Base-by-base conservation (phyloP, 2,888 invertebrate genomes). In the Coelogynopora nodosa region DNA sequence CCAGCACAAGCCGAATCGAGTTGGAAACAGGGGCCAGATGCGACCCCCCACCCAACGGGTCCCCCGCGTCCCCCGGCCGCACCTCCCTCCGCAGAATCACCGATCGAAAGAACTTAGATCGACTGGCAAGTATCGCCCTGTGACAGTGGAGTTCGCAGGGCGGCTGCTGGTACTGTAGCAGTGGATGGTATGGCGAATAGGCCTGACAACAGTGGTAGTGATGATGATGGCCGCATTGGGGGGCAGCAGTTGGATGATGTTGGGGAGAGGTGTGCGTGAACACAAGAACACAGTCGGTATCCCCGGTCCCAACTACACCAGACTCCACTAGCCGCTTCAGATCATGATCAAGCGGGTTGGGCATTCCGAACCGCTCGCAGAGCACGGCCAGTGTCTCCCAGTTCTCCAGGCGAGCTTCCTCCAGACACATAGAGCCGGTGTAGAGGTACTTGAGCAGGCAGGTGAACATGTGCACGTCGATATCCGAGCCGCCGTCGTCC, bases 241-340 rank as follows among this genome's bases (percentile, higher is more conserved):
- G 49, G 23, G 82, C 29, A 80, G 31, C 31, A 49, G 29, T 67
- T 23, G 31, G 31, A 82, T 82, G 29, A 29, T 30, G 82, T 13
- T 30, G 31, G 31, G 29, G 30, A n/a, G 82, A 30, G 0, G 82
- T 94, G 29, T 95, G 95, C 18, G 82, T 82, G 92, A 97, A 97
- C 88, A 96, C 95, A 87, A 97, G 93, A 30, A 96, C 95, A 5
- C 96, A 95, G 93, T 97, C 97, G 49, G 95, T 95, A 92, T 96
- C 95, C 91, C 96, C 96, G 26, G 95, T 96, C 0, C 95, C 95
- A n/a, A n/a, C n/a, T n/a, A n/a, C n/a, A n/a, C n/a, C n/a, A n/a
- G n/a, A n/a, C 90, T 97, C 96, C 84, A 97, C 93, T 89, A 97
- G 93, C 91, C 95, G 96, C 88, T 95, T 93, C 91, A 96, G 93